These are phyloP conservation scores for Labrus mixtus DNA, from an alignment of 2,113 vertebrate species.

Conservation along the genomic window DNA sequence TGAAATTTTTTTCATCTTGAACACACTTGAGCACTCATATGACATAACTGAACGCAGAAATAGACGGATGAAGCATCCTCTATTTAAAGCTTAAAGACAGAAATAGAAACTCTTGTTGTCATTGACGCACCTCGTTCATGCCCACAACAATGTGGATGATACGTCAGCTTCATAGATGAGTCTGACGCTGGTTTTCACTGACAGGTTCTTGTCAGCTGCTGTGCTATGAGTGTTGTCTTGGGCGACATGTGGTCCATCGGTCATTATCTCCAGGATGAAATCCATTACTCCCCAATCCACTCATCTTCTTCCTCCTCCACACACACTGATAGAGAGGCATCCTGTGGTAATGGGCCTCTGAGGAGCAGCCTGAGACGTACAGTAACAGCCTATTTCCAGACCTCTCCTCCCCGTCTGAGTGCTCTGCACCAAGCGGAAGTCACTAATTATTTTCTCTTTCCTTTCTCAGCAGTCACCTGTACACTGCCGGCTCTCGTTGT, in stretches of 20 bases:
- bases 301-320: conserved; percentile 21
- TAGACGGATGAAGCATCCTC: not conserved
- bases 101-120: not conserved
- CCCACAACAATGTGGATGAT: not conserved
- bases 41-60: not conserved
- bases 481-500: not conserved
- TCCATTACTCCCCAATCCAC: conserved; percentile 27
- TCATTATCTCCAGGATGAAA: conserved; percentile 44
- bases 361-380: conserved; percentile 52
- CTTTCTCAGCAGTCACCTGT: conserved; percentile 37
- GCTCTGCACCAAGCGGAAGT: conserved; percentile 43
- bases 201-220: not conserved
- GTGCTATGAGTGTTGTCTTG: not conserved
- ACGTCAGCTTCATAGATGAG: not conserved
- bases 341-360: conserved; percentile 59
- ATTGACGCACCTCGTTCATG: not conserved
- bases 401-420: conserved; percentile 54
- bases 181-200: not conserved
- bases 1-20: not conserved
- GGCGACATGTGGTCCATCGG: not conserved
- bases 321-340: conserved; percentile 67
- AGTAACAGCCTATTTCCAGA: conserved; percentile 54
- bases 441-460: conserved; percentile 48
- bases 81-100: not conserved
- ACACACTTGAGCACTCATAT: not conserved